These are phyloP conservation scores for Andricus grossulariae DNA, from an alignment of 1,140 invertebrate species.

Conservation along the genomic window DNA sequence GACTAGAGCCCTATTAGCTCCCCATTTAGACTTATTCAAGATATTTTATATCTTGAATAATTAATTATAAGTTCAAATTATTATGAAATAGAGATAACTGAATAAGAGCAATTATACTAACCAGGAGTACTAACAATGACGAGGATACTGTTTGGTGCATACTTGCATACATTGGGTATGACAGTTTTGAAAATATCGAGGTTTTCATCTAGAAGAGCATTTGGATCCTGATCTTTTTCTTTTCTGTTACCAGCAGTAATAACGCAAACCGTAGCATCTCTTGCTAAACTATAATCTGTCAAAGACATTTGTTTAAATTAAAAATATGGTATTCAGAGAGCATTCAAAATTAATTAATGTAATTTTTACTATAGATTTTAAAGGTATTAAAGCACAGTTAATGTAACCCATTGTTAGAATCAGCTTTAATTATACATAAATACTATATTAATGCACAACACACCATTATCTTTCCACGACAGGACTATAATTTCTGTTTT, in stretches of 20 bases:
- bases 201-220: conserved; percentile 76
- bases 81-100: not conserved
- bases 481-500: no score
- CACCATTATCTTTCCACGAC: no score
- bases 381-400: no score
- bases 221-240: conserved; percentile 74
- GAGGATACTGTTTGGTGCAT: conserved; percentile 78
- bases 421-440: no score
- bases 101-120: conserved; percentile 50
- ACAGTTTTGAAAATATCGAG: conserved; percentile 78
- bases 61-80: not conserved
- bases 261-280: conserved; percentile 78
- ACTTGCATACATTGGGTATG: conserved; percentile 77
- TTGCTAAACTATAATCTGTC: conserved; percentile 77
- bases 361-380: no score
- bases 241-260: conserved; percentile 79
- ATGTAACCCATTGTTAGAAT: no score
- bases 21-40: not conserved
- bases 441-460: no score
- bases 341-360: no score
- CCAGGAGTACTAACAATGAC: conserved; percentile 79
- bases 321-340: not conserved
- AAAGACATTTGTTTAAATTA: conserved; percentile 22
- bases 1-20: no score
- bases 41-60: conserved; percentile 12